phyloP scores from a whole-genome alignment of 2,888 invertebrate species.

The Agrilus cyanescens region DNA sequence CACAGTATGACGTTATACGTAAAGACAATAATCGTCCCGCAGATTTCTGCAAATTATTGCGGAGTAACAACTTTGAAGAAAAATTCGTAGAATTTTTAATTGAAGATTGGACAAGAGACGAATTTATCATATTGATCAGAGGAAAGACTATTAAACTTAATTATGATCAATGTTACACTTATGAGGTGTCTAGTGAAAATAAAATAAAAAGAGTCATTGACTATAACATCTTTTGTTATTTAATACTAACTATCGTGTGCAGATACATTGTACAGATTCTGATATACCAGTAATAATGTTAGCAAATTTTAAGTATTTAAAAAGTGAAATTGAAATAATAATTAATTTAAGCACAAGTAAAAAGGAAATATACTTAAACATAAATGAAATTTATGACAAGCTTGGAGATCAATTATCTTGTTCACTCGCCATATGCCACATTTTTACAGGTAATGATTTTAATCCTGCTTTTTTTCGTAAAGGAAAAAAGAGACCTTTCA shows the following conservation, averaged over 20 bases:
- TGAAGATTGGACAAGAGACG: conserved; percentile 16
- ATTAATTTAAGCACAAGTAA: conserved; percentile 10
- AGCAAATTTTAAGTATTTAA: conserved; percentile 13
- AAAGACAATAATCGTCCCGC: conserved; percentile 18
- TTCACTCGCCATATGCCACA: conserved; percentile 13
- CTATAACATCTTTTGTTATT: conserved; percentile 15
- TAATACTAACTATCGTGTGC: conserved; percentile 15
- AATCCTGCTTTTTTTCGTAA: conserved; percentile 14
- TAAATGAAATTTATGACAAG: conserved; percentile 12
- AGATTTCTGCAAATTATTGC: conserved; percentile 22
- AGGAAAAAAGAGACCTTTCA: conserved; percentile 12
- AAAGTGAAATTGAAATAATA: conserved; percentile 9
- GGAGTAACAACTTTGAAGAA: conserved; percentile 20
- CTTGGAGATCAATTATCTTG: conserved; percentile 13
- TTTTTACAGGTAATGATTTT: conserved; percentile 15
- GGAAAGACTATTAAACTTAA: conserved; percentile 17
- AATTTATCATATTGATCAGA: conserved; percentile 11
- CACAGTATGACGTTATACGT: conserved; percentile 15
- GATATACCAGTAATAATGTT: conserved; percentile 19
- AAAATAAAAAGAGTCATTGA: conserved; percentile 15
- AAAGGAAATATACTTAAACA: conserved; percentile 9
- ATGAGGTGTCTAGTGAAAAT: conserved; percentile 14
- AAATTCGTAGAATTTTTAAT: conserved; percentile 21
- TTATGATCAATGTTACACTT: conserved; percentile 16
- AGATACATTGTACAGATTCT: conserved; percentile 18